Conservation (phyloP, 2,888 invertebrate genomes). For the Xanthia icteritia region DNA sequence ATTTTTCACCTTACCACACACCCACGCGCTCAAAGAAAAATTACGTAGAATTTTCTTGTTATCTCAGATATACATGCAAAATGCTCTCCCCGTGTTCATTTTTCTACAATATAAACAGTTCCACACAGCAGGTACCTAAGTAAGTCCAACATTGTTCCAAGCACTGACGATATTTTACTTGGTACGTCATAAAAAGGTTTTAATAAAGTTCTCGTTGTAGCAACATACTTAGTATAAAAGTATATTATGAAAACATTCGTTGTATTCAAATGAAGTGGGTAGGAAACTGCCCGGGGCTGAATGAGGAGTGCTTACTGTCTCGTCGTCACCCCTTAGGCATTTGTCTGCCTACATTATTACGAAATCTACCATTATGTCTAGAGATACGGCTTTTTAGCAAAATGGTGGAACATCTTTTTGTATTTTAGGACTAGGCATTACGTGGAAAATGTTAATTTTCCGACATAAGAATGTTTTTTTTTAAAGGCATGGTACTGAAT, state of each 20-base stretch:
- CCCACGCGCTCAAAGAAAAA: constrained; percentile 27
- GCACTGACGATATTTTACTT: constrained; percentile 39
- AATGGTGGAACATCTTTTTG: constrained; percentile 6
- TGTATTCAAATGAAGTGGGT: constrained; percentile 74
- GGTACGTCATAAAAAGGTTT: constrained; percentile 35
- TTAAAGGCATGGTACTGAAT: too few relatives aligned
- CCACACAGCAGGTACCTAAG: constrained; percentile 12
- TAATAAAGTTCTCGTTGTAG: constrained; percentile 37
- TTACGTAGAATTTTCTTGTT: constrained; percentile 15
- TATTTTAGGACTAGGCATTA: not conserved
- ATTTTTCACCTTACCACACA: constrained; percentile 10
- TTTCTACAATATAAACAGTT: constrained; percentile 35
- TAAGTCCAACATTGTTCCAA: constrained; percentile 24
- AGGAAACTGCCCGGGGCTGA: constrained; percentile 69
- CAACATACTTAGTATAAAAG: not conserved
- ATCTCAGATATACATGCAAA: constrained; percentile 38
- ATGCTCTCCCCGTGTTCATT: constrained; percentile 32
- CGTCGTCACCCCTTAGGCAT: constrained; percentile 63
- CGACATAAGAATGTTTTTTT: not conserved
- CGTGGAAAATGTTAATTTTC: not conserved
- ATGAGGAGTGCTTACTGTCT: constrained; percentile 64
- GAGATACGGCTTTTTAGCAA: constrained; percentile 8
- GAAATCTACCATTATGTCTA: constrained; percentile 60
- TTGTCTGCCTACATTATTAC: constrained; percentile 68
- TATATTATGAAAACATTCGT: constrained; percentile 56